These are phyloP conservation scores for Acronicta aceris DNA, from an alignment of 2,888 invertebrate genomes.

Conservation along the genomic window DNA sequence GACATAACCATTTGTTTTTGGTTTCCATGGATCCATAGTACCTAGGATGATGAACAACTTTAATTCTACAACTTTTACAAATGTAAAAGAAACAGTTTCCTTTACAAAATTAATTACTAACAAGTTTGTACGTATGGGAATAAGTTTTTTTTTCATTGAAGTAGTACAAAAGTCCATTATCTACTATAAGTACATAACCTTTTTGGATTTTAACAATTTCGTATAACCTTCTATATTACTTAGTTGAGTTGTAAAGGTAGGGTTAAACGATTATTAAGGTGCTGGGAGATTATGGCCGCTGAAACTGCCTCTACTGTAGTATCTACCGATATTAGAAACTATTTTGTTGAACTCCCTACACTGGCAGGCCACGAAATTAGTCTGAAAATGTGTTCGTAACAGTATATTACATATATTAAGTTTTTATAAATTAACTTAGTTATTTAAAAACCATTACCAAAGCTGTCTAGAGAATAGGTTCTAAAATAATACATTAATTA, in stretches of 20 bases:
- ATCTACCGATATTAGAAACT: constrained; percentile 11
- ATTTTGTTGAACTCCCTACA: neutral
- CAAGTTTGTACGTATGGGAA: no score
- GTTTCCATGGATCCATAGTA: constrained; percentile 10
- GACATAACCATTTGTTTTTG: constrained; percentile 62
- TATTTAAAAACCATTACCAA: neutral
- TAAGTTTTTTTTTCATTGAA: no score
- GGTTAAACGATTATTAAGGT: constrained; percentile 44
- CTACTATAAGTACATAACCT: neutral
- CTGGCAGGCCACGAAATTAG: neutral
- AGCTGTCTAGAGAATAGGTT: neutral
- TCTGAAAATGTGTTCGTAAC: neutral
- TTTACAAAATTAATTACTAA: neutral
- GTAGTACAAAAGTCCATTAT: no score
- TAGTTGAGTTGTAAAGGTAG: constrained; percentile 23
- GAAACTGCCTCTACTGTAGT: constrained; percentile 22
- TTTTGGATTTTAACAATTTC: neutral
- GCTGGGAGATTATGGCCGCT: constrained; percentile 21
- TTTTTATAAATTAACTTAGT: neutral
- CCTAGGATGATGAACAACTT: neutral
- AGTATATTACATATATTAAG: neutral
- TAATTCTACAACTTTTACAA: no score
- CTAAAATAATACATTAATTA: constrained; percentile 15
- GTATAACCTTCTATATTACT: constrained; percentile 19
- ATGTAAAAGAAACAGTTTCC: no score